Conservation (phyloP, 2,888 invertebrate genomes). For the Prenolepis imparis region DNA sequence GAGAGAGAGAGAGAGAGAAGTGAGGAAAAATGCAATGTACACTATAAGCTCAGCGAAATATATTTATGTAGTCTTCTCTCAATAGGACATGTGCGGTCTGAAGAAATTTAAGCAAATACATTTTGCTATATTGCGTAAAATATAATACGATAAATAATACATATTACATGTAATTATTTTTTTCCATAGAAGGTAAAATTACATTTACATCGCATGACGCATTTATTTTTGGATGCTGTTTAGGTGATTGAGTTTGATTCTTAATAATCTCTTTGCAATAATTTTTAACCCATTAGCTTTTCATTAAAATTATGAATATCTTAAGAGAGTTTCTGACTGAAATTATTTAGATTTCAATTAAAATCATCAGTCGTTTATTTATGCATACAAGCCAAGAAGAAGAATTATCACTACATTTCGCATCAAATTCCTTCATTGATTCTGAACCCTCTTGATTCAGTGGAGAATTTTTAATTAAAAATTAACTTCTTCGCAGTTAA, state of each 20-base stretch:
- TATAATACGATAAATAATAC: not conserved
- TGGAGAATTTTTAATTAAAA: not conserved
- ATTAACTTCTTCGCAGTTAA: not conserved
- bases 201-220: not conserved
- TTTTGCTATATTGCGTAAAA: not conserved
- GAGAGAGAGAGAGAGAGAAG: too few species aligned
- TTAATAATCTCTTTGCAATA: not conserved
- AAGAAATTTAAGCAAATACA: not conserved
- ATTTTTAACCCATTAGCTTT: not conserved
- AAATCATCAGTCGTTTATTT: not conserved
- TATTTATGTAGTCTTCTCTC: not conserved
- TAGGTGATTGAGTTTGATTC: not conserved
- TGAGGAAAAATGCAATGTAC: not conserved
- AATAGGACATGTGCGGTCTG: not conserved
- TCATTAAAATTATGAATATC: not conserved
- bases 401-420: not conserved
- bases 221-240: not conserved
- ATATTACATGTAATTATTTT: not conserved
- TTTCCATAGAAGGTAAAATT: conserved; percentile 11
- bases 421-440: not conserved
- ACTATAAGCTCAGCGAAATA: not conserved
- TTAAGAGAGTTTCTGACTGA: not conserved
- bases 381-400: not conserved
- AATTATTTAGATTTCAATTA: not conserved
- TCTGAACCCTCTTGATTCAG: not conserved